Evolutionary conservation across 2,888 invertebrate species (phyloP), one percentile per base, ranked within the genome.

Genomic region (Hyles lineata): DNA sequence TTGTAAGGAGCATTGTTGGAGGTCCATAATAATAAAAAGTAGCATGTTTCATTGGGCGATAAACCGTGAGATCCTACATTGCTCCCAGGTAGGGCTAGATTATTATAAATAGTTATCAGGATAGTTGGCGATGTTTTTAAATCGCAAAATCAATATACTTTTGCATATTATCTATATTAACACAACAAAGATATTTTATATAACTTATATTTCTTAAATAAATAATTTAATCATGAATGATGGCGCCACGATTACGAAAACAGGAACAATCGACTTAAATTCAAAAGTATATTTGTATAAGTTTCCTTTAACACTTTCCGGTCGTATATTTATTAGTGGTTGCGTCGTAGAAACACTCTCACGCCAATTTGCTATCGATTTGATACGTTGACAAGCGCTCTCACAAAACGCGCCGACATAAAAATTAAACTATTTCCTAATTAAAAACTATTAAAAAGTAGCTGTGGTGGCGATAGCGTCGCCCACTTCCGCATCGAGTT

Each of bases 351-450:
- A 80, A 83, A 80, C 83, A 83, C 85, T 93, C 93, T 90, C 93
- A 93, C 93, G 91, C 85, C 86, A 89, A 92, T 93, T 89, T 88
- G 86, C 86, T 84, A 84, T 84, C 79, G 79, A 79, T 63, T 80
- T 84, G 84, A 86, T 86, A 85, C 80, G 82, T 84, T 86, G 87
- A 86, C 89, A 87, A 84, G 82, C 76, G 76, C 77, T 81, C 77
- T 77, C 77, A 72, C 67, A 71, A 43, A 83, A 75, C 78, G 84
- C 83, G 43, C 87, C 84, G 88, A 87, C 84, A 89, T 89, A 90
- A 89, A 92, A 92, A 92, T 92, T 94, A 92, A 92, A 92, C 91
- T 90, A 90, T 93, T 94, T 93, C 93, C 92, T 94, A 94, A 94
- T 94, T 94, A 93, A 94, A 74, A 93, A 91, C 92, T 89, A 92